Conservation (phyloP, 2,888 invertebrate genomes). For the Philaethria dido region DNA sequence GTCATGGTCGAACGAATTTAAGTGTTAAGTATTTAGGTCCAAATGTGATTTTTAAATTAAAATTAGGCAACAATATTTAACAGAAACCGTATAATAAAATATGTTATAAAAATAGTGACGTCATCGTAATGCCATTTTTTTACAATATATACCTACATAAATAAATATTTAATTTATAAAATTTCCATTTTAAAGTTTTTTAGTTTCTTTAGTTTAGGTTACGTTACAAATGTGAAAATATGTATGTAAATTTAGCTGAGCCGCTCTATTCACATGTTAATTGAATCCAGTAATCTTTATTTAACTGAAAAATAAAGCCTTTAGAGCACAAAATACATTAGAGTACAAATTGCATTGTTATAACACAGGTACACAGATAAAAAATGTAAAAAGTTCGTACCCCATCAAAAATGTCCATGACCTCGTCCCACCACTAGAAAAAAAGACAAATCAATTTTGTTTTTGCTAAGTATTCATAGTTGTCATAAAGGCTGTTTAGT, state of each 20-base stretch:
- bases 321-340: conserved; percentile 27
- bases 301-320: conserved; percentile 37
- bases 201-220: neutral
- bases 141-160: neutral
- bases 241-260: neutral
- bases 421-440: conserved; percentile 98
- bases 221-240: neutral
- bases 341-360: conserved; percentile 48
- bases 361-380: conserved; percentile 67
- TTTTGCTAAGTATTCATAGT: conserved; percentile 52
- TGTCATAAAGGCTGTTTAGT: conserved; percentile 49
- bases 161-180: neutral
- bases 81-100: neutral
- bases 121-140: neutral
- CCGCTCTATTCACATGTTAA: neutral
- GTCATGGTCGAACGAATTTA: neutral
- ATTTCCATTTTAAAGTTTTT: neutral
- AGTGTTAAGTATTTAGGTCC: neutral
- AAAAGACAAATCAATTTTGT: conserved; percentile 75
- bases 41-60: neutral
- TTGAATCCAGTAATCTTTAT: conserved; percentile 21
- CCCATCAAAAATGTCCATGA: conserved; percentile 98
- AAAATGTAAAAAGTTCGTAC: conserved; percentile 87
- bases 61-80: neutral
- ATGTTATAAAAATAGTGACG: neutral